Conservation (phyloP, 2,797 vertebrate genomes). For the Pogoniulus pusillus region DNA sequence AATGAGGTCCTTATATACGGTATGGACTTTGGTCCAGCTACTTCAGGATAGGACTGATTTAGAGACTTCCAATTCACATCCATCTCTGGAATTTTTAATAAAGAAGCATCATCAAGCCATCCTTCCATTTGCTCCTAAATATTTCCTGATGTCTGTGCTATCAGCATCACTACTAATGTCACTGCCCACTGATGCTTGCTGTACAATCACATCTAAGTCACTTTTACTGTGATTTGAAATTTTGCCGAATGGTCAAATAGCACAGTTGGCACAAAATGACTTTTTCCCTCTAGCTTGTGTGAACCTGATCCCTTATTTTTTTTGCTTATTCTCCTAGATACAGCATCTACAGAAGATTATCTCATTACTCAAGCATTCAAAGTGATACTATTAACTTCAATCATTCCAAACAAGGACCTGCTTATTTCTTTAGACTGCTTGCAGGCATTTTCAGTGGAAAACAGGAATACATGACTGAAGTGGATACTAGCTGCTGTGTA, state of each 20-base stretch:
- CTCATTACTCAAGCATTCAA: background rate
- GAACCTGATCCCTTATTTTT: background rate
- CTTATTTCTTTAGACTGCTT: background rate
- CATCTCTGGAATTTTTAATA: background rate
- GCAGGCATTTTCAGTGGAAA: background rate
- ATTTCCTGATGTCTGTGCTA: background rate
- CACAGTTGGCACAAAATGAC: rapidly evolving
- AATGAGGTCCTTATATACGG: background rate
- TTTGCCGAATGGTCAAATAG: background rate
- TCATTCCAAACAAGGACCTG: background rate
- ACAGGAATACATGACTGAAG: background rate
- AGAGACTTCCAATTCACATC: background rate
- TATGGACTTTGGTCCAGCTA: background rate
- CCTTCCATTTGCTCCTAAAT: background rate
- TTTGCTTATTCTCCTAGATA: background rate
- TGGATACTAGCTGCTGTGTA: background rate
- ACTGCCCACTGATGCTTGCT: background rate
- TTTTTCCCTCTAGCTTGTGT: background rate
- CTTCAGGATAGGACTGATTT: background rate
- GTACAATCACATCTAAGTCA: background rate
- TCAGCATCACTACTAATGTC: background rate
- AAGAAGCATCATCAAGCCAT: background rate
- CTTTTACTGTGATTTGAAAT: background rate
- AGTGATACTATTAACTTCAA: background rate
- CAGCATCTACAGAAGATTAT: background rate